These are phyloP conservation scores for Pampus argenteus DNA, from an alignment of 2,797 vertebrate genomes.

Conservation along the genomic window DNA sequence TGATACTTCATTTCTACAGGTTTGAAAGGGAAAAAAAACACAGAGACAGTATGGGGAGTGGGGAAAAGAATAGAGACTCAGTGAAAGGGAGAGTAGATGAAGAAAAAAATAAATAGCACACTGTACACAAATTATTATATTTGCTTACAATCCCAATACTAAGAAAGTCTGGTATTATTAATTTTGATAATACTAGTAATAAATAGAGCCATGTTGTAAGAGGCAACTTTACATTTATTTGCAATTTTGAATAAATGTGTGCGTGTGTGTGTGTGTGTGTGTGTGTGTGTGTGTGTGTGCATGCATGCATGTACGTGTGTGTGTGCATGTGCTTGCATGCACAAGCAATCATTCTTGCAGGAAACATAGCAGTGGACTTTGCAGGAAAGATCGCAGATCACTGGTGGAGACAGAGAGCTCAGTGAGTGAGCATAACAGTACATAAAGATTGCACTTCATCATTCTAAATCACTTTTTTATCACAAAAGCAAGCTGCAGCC, in stretches of 20 bases:
- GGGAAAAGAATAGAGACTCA: slow-evolving; percentile 15
- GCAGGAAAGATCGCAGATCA: slow-evolving; percentile 21
- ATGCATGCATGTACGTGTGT: neutral
- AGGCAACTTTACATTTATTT: slow-evolving; percentile 18
- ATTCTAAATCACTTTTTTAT: slow-evolving; percentile 39
- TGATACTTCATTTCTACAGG: slow-evolving; percentile 31
- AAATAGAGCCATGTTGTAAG: neutral
- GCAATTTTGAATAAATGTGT: slow-evolving; percentile 1
- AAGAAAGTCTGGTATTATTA: neutral
- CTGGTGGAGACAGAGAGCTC: slow-evolving; percentile 14
- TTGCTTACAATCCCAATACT: neutral
- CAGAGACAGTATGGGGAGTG: neutral
- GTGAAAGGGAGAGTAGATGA: neutral
- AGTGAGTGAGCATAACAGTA: slow-evolving; percentile 31
- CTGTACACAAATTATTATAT: neutral
- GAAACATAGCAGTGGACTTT: slow-evolving; percentile 1
- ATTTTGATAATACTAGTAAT: neutral
- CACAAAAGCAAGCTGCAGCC: slow-evolving; percentile 33
- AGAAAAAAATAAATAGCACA: neutral
- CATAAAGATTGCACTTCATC: slow-evolving; percentile 33
- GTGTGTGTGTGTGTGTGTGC: neutral
- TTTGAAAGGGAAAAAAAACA: slow-evolving; percentile 1
- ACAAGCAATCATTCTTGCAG: slow-evolving; percentile 4
- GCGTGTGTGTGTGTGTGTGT: neutral
- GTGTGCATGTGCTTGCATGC: neutral